Conservation (phyloP, 2,113 vertebrate genomes). For the Mugil cephalus region DNA sequence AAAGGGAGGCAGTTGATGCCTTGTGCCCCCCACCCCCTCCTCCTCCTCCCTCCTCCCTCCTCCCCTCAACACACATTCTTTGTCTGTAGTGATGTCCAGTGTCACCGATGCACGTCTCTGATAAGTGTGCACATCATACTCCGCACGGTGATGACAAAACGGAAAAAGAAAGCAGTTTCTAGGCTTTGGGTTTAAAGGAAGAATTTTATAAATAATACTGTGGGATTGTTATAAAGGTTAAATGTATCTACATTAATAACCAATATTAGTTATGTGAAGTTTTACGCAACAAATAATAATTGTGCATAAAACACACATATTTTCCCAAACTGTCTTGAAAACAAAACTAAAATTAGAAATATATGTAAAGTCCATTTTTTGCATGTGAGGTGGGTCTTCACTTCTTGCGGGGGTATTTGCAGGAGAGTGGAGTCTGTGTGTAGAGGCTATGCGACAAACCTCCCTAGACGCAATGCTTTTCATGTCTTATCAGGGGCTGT, state of each 20-base stretch:
- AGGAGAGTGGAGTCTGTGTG: constrained; percentile 7
- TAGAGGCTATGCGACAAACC: constrained; percentile 70
- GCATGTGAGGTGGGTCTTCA: not conserved
- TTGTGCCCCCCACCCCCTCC: constrained; percentile 17
- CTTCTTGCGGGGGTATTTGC: not conserved
- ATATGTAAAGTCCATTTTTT: not conserved
- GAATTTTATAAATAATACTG: not conserved
- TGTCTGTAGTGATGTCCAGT: constrained; percentile 64
- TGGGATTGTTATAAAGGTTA: not conserved
- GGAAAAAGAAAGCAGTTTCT: not conserved
- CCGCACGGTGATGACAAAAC: not conserved
- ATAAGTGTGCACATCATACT: constrained; percentile 16
- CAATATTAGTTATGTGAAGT: not conserved
- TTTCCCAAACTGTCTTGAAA: not conserved
- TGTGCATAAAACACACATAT: not conserved
- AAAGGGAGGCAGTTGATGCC: constrained; percentile 20
- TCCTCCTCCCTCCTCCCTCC: not conserved
- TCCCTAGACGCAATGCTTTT: constrained; percentile 40
- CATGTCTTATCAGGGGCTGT: constrained; percentile 50
- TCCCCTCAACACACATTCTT: constrained; percentile 50
- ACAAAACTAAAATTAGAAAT: not conserved
- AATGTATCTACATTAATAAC: not conserved
- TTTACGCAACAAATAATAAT: not conserved
- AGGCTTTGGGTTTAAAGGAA: not conserved
- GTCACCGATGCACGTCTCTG: constrained; percentile 35